Evolutionary conservation across 1,140 invertebrate species (phyloP).

Genomic region (Pseudomyrmex gracilis): DNA sequence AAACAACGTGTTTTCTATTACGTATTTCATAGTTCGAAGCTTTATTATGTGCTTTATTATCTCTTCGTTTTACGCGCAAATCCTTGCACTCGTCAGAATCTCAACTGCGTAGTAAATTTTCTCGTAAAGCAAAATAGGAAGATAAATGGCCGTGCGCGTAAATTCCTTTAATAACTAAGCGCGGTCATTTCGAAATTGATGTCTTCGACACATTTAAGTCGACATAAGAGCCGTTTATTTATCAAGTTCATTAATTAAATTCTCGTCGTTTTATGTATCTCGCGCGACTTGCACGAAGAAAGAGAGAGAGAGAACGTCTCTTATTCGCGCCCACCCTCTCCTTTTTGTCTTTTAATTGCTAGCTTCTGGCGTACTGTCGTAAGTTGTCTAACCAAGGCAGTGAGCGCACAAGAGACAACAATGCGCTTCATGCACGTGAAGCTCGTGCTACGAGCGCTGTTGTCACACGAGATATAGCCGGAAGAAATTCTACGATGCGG

Average conservation of each 20-base stretch:
- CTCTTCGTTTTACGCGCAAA: not conserved
- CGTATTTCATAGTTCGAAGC: not conserved
- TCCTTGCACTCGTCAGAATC: not conserved
- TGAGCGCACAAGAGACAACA: not conserved
- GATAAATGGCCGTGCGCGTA: not conserved
- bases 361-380: not conserved
- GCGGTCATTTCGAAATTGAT: not conserved
- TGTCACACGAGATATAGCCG: constrained; percentile 14
- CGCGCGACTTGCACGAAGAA: not conserved
- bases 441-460: not conserved
- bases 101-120: not conserved
- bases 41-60: not conserved
- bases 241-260: constrained; percentile 13
- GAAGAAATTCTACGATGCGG: not conserved
- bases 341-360: not conserved
- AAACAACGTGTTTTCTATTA: too few relatives aligned
- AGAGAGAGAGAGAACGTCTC: not conserved
- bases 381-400: constrained; percentile 29
- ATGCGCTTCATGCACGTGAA: constrained; percentile 16
- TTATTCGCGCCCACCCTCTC: not conserved
- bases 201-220: not conserved
- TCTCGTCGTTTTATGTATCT: not conserved
- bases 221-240: not conserved
- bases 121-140: not conserved
- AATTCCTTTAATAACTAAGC: not conserved